Base-by-base conservation (phyloP, 2,888 invertebrate genomes). In the Papilio elwesi region DNA sequence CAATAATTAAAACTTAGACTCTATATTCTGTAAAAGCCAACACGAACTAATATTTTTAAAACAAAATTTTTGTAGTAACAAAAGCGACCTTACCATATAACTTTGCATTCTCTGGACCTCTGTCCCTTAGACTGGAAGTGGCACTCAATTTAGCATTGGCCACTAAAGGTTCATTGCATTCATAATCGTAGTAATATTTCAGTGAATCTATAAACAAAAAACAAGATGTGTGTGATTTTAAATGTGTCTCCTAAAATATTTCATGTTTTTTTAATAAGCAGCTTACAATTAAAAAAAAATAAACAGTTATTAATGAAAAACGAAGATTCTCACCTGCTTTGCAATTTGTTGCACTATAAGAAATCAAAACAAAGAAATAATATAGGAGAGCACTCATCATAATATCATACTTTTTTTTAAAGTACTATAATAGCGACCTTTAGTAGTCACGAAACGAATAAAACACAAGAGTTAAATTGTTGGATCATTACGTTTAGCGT, bases 81-180 rank as follows among this genome's bases (percentile, higher is more conserved):
- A 74, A 38, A 47, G 12, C 13, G 48, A 82, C 8, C 96, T 96
- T 95, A 98, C 98, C 97, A 94, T 97, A 96, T 81, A 98, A 94
- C 83, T 95, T 95, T 52, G 98, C 98, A 94, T 98, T 97, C 75
- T 96, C 95, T n/a, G 98, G 96, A 74, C 97, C 97, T 85, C 98
- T 95, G 80, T 97, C 97, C 67, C 95, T 94, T 74, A 98, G 92
- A 79, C 96, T 96, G 16, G 98, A 97, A 57, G 98, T 98, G 47
- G 98, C 98, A 76, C 95, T 95, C 77, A 98, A 88, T 75, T 94
- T 95, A 75, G 98, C 96, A 81, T 90, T 95, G 26, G 96, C 96
- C 84, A 98, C 92, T 74, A 98, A 92, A 11, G 98, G 97, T 81
- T 95, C 95, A 87, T 97, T 97, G 89, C 98, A 98, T 90, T 97